Conservation (phyloP, 2,888 invertebrate species). For the Escarpia spicata region DNA sequence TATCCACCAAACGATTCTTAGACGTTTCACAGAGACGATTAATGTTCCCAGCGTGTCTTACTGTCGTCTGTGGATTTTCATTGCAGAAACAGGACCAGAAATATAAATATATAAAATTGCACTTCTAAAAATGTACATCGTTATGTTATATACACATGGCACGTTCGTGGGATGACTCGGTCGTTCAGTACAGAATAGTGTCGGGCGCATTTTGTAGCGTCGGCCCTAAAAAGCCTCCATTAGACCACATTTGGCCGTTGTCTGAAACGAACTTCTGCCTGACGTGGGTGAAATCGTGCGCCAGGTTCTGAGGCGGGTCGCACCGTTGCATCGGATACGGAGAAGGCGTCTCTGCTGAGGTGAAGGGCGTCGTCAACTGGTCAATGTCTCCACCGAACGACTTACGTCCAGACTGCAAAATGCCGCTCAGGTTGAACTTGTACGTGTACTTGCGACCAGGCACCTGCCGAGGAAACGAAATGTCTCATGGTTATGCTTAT, state of each 20-base stretch:
- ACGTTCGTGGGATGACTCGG: not conserved
- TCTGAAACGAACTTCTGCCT: slow-evolving; percentile 3
- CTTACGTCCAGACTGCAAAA: slow-evolving; percentile 38
- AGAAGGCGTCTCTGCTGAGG: not conserved
- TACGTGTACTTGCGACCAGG: slow-evolving; percentile 44
- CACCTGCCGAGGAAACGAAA: slow-evolving; percentile 22
- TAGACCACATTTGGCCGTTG: slow-evolving; percentile 13
- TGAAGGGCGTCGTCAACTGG: not conserved
- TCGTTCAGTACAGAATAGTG: not conserved
- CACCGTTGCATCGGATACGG: slow-evolving; percentile 12
- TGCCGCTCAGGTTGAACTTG: slow-evolving; percentile 42
- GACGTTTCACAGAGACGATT: not conserved
- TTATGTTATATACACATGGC: not conserved
- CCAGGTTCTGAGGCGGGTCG: not conserved
- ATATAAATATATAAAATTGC: slow-evolving; percentile 13
- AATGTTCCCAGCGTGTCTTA: not conserved
- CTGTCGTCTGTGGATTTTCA: not conserved
- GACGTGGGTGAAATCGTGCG: not conserved
- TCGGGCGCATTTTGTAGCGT: not conserved
- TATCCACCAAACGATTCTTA: not conserved
- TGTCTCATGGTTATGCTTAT: not conserved
- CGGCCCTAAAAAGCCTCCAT: not conserved
- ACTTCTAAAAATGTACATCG: not conserved
- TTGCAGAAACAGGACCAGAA: not conserved
- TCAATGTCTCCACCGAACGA: slow-evolving; percentile 22